Evolutionary conservation across 2,888 invertebrate genomes (phyloP), one percentile per base, ranked within the genome.

Genomic region (Chironomus tentans): DNA sequence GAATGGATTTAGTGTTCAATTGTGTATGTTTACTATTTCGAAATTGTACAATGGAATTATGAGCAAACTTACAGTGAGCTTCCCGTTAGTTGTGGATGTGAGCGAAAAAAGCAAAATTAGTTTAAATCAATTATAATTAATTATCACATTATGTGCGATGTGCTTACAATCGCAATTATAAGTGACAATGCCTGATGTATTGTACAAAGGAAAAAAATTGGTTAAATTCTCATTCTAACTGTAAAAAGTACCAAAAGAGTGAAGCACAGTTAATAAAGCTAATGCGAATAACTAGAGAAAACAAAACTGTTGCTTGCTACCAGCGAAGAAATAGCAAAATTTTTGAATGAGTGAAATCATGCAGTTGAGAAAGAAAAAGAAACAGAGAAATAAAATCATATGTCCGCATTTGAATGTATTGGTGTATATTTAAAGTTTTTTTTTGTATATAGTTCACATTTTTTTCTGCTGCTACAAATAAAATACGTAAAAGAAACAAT

Each of bases 1-100:
- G 61, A 71, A 71, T 71, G 71, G 71, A 71, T 56, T 71, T 71
- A 61, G 24, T 70, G 70, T 56, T 21, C 71, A 24, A 22, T 28
- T 15, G 18, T 13, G 65, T 18, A 65, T 65, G 65, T 18, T 18
- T 21, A 24, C 65, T 24, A 21, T 65, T 65, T 65, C 21, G 13
- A 18, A 65, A 65, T 24, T 5, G 65, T 3, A 56, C 15, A 56
- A 56, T 56, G 15, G 18, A 56, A 56, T 18, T 18, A 56, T 18
- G 56, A 15, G 56, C n/a, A 56, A 56, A 56, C n/a, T 56, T 15
- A 56, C 15, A 18, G 38, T 56, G 5, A 56, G 56, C 56, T 18
- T 56, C 56, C 38, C 56, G 56, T 56, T 56, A 56, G 4, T 18
- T 56, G 56, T 56, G 56, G 7, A 56, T 56, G 56, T 56, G 18